phyloP scores from a whole-genome alignment of 2,113 vertebrate genomes.

The Cnemophilus loriae region DNA sequence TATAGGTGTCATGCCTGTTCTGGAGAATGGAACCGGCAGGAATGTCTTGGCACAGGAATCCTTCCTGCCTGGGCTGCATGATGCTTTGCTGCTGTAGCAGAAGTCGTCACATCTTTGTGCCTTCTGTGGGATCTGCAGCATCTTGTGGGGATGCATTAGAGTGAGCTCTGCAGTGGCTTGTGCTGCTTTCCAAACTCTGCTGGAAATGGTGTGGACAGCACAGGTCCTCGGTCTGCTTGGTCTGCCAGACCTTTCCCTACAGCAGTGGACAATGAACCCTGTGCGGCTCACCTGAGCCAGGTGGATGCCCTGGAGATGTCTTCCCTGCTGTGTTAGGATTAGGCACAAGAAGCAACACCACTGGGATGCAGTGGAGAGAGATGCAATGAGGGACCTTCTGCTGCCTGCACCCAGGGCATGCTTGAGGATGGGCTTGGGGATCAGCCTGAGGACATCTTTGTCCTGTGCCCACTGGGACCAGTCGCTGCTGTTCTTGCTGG shows the following conservation, averaged over 20 bases:
- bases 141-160: neutral
- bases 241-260: neutral
- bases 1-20: neutral
- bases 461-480: fast-evolving
- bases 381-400: fast-evolving
- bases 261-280: fast-evolving
- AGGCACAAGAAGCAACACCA: neutral
- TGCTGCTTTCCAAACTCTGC: neutral
- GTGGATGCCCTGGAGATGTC: neutral
- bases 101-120: neutral
- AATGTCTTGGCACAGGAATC: neutral
- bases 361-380: neutral
- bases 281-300: fast-evolving
- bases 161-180: neutral
- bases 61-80: fast-evolving
- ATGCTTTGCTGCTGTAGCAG: neutral
- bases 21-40: neutral
- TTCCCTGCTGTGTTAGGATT: neutral
- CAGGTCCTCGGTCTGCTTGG: neutral
- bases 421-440: neutral
- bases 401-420: fast-evolving
- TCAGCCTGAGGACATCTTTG: neutral
- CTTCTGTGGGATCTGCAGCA: neutral
- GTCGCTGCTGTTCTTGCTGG: neutral
- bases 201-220: neutral